These are phyloP conservation scores for Scolopax bukidnonensis DNA, from an alignment of 2,797 vertebrate species.

Conservation along the genomic window DNA sequence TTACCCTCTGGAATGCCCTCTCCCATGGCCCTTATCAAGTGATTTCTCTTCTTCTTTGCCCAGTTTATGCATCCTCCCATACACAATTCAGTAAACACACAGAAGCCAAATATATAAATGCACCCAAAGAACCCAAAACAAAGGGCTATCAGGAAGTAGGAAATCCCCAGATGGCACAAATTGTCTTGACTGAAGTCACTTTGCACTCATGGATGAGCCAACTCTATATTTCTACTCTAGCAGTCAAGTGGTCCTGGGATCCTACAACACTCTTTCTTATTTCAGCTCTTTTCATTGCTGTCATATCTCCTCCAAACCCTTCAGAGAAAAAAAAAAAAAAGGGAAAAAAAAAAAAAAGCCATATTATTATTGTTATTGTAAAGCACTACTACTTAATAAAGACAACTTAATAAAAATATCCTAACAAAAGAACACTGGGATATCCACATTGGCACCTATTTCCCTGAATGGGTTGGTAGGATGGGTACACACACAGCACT, in stretches of 20 bases:
- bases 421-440: not conserved
- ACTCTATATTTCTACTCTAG: not conserved
- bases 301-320: not conserved
- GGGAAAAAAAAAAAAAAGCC: not conserved
- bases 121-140: not conserved
- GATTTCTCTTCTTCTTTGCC: not conserved
- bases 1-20: not conserved
- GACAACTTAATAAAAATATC: not conserved
- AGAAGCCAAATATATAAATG: conserved; percentile 5
- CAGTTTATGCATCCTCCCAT: not conserved
- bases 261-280: not conserved
- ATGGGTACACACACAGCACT: not conserved
- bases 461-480: not conserved
- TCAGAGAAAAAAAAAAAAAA: not conserved
- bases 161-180: not conserved
- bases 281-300: not conserved
- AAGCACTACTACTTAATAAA: not conserved
- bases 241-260: not conserved
- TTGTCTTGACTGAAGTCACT: not conserved
- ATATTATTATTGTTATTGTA: not conserved
- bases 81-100: not conserved
- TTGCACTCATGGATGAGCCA: not conserved
- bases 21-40: not conserved
- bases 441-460: not conserved
- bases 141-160: not conserved